These are phyloP conservation scores for Ammodytes dubius DNA, from an alignment of 2,113 vertebrate species.

Conservation along the genomic window DNA sequence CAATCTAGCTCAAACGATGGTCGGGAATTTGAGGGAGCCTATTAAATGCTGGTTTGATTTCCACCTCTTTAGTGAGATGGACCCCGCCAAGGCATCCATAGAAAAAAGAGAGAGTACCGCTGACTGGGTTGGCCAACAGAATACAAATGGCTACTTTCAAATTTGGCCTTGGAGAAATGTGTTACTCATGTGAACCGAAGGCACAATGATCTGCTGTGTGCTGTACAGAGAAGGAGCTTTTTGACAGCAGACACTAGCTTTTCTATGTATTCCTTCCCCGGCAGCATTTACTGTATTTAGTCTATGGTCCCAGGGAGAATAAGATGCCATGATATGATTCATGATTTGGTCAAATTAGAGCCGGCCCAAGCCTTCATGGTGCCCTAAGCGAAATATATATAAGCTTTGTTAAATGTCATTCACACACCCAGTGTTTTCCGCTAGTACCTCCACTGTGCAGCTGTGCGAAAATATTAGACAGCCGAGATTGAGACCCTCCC, in stretches of 20 bases:
- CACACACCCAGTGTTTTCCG: no score
- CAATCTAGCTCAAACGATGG: constrained; percentile 61
- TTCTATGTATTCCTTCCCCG: constrained; percentile 24
- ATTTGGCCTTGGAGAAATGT: constrained; percentile 54
- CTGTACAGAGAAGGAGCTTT: constrained; percentile 17
- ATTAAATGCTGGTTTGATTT: constrained; percentile 70
- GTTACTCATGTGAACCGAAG: constrained; percentile 47
- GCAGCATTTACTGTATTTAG: constrained; percentile 15
- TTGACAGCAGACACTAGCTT: constrained; percentile 32
- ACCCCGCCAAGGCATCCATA: constrained; percentile 43
- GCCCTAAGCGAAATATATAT: no score
- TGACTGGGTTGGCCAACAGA: constrained; percentile 36
- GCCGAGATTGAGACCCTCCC: no score
- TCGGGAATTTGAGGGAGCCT: constrained; percentile 49
- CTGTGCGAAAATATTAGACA: no score
- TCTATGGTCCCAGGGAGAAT: constrained; percentile 29
- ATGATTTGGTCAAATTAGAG: constrained; percentile 19
- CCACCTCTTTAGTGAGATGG: constrained; percentile 56
- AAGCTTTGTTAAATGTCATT: no score
- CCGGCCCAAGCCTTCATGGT: no score
- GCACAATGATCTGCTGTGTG: constrained; percentile 33
- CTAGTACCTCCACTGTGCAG: no score
- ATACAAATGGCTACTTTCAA: constrained; percentile 66
- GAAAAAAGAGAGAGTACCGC: constrained; percentile 32
- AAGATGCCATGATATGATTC: constrained; percentile 30